phyloP scores from a whole-genome alignment of 2,888 invertebrate species.

The Melipona bicolor region DNA sequence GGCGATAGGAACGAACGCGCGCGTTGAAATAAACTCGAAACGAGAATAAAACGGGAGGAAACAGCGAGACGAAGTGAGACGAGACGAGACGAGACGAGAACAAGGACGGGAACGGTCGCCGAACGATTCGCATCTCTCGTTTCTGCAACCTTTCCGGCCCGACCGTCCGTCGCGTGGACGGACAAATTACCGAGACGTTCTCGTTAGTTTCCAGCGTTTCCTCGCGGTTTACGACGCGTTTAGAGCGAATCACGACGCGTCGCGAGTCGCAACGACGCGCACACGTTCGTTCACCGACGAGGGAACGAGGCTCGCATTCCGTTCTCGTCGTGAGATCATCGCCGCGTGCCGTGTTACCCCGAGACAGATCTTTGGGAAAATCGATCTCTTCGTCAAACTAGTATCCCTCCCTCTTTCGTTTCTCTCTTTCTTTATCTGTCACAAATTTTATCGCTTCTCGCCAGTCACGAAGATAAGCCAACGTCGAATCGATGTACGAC shows the following conservation, averaged over 20 bases:
- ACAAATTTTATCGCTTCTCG: background rate
- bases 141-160: slow-evolving; percentile 25
- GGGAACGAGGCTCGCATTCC: slow-evolving; percentile 32
- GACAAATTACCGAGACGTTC: slow-evolving; percentile 31
- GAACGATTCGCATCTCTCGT: slow-evolving; percentile 25
- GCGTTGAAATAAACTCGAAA: background rate
- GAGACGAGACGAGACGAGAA: background rate
- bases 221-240: slow-evolving; percentile 13
- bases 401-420: background rate
- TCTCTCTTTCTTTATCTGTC: background rate
- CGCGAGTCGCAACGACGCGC: background rate
- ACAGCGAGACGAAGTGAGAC: background rate
- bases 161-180: slow-evolving; percentile 22
- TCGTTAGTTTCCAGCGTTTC: slow-evolving; percentile 36
- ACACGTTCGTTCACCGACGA: background rate
- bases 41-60: background rate
- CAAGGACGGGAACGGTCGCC: slow-evolving; percentile 4
- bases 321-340: slow-evolving; percentile 29
- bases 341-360: background rate
- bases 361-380: background rate
- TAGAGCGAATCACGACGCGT: background rate
- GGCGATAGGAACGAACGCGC: background rate
- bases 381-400: background rate
- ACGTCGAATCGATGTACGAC: background rate
- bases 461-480: background rate